Percentiles rank a stretch among this genome's conserved stretches.
Evolutionary conservation across 2,888 invertebrate species (phyloP).

Genomic region (Synanthedon andrenaeformis): DNA sequence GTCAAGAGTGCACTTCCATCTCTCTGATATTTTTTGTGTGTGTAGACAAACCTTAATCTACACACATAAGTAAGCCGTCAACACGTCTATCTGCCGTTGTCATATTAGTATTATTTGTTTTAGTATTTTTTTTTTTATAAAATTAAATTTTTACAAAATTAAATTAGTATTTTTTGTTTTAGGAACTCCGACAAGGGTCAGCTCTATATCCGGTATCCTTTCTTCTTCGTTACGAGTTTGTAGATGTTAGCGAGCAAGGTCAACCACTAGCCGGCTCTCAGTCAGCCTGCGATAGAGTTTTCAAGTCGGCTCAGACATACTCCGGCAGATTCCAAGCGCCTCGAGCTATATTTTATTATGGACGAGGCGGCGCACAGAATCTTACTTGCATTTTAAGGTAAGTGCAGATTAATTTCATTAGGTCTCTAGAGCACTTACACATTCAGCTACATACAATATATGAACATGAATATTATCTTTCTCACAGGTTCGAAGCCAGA

Average conservation of each 20-base stretch:
- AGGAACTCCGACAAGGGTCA: slow-evolving; percentile 80
- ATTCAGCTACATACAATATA: neutral
- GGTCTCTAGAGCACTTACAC: neutral
- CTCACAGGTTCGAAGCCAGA: slow-evolving; percentile 74
- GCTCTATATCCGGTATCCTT: slow-evolving; percentile 83
- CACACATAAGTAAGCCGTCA: too few species aligned
- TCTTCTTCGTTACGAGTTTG: slow-evolving; percentile 84
- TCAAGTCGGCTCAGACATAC: slow-evolving; percentile 66
- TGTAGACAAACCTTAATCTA: too few species aligned
- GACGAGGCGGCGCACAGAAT: slow-evolving; percentile 82
- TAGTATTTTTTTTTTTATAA: too few species aligned
- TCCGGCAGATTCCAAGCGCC: slow-evolving; percentile 80
- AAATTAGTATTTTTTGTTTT: too few species aligned
- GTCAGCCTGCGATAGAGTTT: slow-evolving; percentile 74
- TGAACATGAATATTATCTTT: neutral
- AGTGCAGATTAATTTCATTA: slow-evolving; percentile 2
- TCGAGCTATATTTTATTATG: slow-evolving; percentile 84
- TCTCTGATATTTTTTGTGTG: too few species aligned
- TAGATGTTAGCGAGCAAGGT: slow-evolving; percentile 78
- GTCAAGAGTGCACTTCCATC: too few species aligned
- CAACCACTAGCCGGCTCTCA: slow-evolving; percentile 68
- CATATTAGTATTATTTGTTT: too few species aligned
- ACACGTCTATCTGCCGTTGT: too few species aligned
- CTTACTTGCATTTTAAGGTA: slow-evolving; percentile 79
- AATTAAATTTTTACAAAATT: too few species aligned